Evolutionary conservation across 1,140 invertebrate species (phyloP).

Genomic region (Temnothorax curvispinosus): DNA sequence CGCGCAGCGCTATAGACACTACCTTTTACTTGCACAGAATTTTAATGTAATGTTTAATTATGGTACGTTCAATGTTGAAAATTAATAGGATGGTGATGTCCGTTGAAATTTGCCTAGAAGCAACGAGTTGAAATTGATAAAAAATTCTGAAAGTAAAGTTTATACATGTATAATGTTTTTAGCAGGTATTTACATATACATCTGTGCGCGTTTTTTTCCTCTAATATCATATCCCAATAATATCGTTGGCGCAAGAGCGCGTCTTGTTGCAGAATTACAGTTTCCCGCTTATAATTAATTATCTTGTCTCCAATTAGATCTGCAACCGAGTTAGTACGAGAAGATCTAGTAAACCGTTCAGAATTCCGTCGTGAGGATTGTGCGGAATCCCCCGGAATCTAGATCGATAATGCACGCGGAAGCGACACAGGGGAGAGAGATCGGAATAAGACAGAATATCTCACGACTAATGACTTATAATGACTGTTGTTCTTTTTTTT

Average conservation of each 20-base stretch:
- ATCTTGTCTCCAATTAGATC: constrained; percentile 23
- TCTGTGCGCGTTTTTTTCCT: background rate
- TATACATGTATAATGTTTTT: background rate
- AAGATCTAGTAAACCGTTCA: constrained; percentile 24
- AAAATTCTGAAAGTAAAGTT: background rate
- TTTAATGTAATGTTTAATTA: constrained; percentile 18
- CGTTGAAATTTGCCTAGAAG: background rate
- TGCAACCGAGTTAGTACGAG: background rate
- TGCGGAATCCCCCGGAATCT: constrained; percentile 42
- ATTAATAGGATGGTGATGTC: background rate
- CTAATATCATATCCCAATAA: background rate
- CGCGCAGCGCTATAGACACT: no score
- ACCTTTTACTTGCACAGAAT: background rate
- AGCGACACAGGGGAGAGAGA: background rate
- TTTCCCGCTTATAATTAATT: constrained; percentile 34
- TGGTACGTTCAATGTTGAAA: background rate
- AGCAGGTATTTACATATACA: background rate
- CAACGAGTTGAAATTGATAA: constrained; percentile 33
- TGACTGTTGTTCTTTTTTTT: background rate
- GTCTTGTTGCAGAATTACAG: constrained; percentile 24
- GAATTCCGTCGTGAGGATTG: constrained; percentile 42
- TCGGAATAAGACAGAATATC: background rate
- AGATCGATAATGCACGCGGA: constrained; percentile 40
- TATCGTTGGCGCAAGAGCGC: background rate
- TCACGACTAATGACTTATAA: constrained; percentile 5